phyloP scores from a whole-genome alignment of 2,888 invertebrate genomes.

The Heterodera filipjevi region DNA sequence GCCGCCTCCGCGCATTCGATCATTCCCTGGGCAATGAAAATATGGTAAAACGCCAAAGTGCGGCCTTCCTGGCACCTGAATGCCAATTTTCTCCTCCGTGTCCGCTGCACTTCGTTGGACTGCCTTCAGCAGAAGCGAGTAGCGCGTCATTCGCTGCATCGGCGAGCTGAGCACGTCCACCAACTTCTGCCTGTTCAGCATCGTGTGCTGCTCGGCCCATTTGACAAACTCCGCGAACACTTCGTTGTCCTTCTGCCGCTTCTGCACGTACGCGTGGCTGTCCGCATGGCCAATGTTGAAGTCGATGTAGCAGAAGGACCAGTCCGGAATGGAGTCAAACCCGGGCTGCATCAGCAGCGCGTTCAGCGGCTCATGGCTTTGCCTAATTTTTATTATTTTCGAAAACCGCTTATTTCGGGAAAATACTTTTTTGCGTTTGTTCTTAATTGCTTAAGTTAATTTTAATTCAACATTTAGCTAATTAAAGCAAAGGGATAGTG shows the following conservation, averaged over 20 bases:
- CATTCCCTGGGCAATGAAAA: conserved; percentile 37
- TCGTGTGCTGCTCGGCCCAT: conserved; percentile 31
- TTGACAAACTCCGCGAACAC: conserved; percentile 84
- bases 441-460: no score
- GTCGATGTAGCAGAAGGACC: conserved; percentile 77
- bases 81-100: conserved; percentile 47
- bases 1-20: conserved; percentile 50
- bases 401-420: no score
- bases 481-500: neutral
- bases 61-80: conserved; percentile 39
- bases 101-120: conserved; percentile 52
- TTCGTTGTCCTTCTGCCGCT: conserved; percentile 75
- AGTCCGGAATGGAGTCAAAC: conserved; percentile 73
- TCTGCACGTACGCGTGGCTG: conserved; percentile 84
- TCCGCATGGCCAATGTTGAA: conserved; percentile 85
- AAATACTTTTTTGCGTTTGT: neutral
- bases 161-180: conserved; percentile 91
- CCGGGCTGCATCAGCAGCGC: conserved; percentile 79
- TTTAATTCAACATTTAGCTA: neutral
- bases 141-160: conserved; percentile 93
- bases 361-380: conserved; percentile 73
- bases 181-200: conserved; percentile 73
- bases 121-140: conserved; percentile 80
- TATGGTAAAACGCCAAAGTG: neutral
- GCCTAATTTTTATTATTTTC: conserved; percentile 39